phyloP scores from a whole-genome alignment of 2,888 invertebrate species.

The Leucozona laternaria region DNA sequence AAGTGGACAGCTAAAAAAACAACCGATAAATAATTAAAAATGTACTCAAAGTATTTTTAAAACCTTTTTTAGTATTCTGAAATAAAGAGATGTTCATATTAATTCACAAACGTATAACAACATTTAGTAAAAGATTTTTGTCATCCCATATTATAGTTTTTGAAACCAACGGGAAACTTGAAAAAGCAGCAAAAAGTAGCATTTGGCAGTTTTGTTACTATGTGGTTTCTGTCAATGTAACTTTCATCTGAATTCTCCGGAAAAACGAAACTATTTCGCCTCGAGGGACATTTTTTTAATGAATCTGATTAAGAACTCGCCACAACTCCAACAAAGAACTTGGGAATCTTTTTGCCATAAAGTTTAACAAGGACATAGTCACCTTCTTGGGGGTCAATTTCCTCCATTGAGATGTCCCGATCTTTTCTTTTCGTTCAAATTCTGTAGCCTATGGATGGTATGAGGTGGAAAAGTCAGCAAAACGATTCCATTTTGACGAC shows the following conservation, averaged over 20 bases:
- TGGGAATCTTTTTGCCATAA: neutral
- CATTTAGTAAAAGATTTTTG: neutral
- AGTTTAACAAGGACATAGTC: neutral
- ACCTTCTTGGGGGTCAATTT: constrained; percentile 7
- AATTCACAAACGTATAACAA: neutral
- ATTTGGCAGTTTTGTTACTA: constrained; percentile 3
- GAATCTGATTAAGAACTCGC: neutral
- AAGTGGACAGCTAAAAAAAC: too few species aligned
- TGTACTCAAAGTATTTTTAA: too few species aligned
- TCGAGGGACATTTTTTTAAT: neutral
- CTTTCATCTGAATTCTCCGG: neutral
- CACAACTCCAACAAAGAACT: constrained; percentile 1
- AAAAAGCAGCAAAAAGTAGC: too few species aligned
- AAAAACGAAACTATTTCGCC: neutral
- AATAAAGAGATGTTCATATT: too few species aligned
- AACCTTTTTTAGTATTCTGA: too few species aligned
- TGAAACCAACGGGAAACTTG: neutral
- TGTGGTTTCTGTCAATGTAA: neutral
- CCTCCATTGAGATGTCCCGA: neutral
- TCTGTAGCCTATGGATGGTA: too few species aligned
- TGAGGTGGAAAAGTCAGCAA: too few species aligned
- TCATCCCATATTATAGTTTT: neutral
- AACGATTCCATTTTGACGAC: too few species aligned
- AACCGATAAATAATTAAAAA: too few species aligned
- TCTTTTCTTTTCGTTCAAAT: neutral